A percentile compares a stretch with the other conserved stretches of the same genome.
These are phyloP conservation scores for Falco punctatus DNA, from an alignment of 2,113 vertebrate species.

Conservation along the genomic window DNA sequence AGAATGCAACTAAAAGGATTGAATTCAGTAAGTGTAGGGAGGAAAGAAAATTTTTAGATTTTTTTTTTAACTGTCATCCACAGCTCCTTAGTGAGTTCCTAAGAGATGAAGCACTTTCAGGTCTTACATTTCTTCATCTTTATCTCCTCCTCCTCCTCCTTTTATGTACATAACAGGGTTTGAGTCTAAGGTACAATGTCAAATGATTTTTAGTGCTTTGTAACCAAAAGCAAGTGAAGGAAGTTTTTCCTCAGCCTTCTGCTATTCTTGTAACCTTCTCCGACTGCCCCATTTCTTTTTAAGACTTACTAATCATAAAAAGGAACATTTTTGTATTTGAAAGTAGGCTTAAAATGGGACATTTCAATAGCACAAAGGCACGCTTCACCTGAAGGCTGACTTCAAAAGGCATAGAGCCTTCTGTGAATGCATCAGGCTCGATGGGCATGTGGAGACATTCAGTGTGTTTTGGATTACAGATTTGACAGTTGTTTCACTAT, in stretches of 20 bases:
- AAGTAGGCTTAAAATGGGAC: neutral
- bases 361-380: neutral
- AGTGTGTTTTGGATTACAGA: neutral
- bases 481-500: neutral
- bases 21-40: neutral
- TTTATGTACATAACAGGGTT: constrained; percentile 8
- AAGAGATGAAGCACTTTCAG: neutral
- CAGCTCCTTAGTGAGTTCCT: neutral
- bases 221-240: neutral
- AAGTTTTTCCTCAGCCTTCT: constrained; percentile 2
- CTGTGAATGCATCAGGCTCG: neutral
- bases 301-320: neutral
- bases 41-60: neutral
- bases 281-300: neutral
- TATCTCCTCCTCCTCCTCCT: neutral
- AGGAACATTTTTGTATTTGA: neutral
- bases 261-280: neutral
- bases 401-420: neutral
- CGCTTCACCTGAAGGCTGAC: neutral
- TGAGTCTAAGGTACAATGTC: neutral
- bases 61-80: neutral
- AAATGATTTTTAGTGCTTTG: neutral
- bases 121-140: neutral
- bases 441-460: neutral
- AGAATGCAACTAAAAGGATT: neutral